Conservation (phyloP, 2,113 vertebrate species). For the Otocyon megalotis region DNA sequence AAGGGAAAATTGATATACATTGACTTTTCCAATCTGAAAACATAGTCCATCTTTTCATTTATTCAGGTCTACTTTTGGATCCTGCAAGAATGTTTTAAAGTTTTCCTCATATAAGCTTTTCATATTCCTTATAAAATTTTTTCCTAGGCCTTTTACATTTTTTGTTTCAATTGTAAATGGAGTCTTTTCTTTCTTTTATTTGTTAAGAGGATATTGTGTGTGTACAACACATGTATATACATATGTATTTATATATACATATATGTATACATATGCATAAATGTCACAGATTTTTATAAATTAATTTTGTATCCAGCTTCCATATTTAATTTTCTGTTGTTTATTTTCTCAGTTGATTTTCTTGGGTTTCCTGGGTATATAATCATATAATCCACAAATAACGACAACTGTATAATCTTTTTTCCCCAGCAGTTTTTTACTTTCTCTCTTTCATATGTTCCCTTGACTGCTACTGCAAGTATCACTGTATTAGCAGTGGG, state of each 20-base stretch:
- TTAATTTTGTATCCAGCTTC: slow-evolving; percentile 2
- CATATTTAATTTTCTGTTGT: slow-evolving; percentile 43
- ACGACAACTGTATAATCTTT: not conserved
- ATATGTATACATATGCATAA: not conserved
- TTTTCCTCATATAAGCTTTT: not conserved
- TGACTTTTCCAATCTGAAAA: not conserved
- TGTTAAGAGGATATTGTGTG: not conserved
- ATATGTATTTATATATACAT: not conserved
- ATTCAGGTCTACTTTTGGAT: not conserved
- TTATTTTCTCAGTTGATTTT: slow-evolving; percentile 17
- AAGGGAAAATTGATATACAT: not conserved
- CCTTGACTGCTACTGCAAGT: not conserved
- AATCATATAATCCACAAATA: not conserved
- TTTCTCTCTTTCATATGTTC: not conserved
- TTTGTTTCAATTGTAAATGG: not conserved
- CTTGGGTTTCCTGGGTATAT: not conserved
- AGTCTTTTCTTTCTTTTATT: not conserved
- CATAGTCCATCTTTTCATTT: not conserved
- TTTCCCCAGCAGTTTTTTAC: not conserved
- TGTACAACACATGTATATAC: not conserved
- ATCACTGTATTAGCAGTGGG: not conserved
- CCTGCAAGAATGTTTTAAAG: not conserved
- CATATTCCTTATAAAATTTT: not conserved
- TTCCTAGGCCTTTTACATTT: not conserved
- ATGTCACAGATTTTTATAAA: not conserved